Conservation (phyloP, 2,888 invertebrate species). For the Allolobophora icterica region DNA sequence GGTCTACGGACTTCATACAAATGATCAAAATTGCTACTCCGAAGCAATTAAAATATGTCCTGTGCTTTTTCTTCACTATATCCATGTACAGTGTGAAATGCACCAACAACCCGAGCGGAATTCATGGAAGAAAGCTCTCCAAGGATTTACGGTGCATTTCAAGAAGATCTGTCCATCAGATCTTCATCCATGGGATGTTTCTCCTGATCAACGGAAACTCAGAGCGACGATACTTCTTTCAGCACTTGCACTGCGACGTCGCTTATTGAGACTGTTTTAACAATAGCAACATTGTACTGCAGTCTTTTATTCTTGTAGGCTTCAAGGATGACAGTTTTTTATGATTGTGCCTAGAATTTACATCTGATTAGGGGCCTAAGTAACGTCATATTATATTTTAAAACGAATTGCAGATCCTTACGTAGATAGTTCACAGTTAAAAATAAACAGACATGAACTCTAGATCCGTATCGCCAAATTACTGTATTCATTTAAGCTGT, state of each 20-base stretch:
- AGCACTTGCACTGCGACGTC: neutral
- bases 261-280: neutral
- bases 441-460: too few relatives aligned
- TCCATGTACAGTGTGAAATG: neutral
- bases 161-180: slow-evolving; percentile 10
- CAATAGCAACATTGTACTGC: neutral
- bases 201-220: neutral
- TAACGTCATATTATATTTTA: too few relatives aligned
- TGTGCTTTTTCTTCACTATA: neutral
- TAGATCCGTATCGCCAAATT: too few relatives aligned
- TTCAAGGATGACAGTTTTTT: neutral
- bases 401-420: too few relatives aligned
- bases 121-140: neutral
- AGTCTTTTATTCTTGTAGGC: too few relatives aligned
- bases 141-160: neutral
- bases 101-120: neutral
- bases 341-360: too few relatives aligned
- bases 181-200: neutral
- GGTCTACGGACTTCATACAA: neutral
- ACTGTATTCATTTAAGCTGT: too few relatives aligned
- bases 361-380: too few relatives aligned
- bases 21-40: neutral
- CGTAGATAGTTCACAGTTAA: too few relatives aligned
- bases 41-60: neutral
- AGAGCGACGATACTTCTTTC: neutral